Base-by-base conservation (phyloP, 2,797 vertebrate genomes). In the Pachyuromys duprasi region DNA sequence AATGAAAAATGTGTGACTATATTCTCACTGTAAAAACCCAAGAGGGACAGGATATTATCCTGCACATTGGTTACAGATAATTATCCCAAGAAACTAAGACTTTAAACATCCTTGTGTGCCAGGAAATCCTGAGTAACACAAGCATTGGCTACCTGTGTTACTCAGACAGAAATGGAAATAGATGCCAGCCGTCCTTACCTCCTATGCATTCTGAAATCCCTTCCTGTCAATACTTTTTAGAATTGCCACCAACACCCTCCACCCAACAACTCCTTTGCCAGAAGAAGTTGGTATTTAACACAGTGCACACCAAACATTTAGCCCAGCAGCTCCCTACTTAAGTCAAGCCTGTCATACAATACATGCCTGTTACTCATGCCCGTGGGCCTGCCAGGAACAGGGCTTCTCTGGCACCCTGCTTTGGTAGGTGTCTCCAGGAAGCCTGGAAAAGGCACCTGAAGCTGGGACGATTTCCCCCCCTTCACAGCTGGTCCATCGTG, bases 401-500 rank as follows among this genome's bases (percentile, higher is more conserved):
- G 53, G 72, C 84, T 92, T 42, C 39, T 60, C 31, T 78, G 91
- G 86, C n/a, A 55, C 49, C 70, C 63, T 36, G 22, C 78, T 87
- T 62, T 92, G 57, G 87, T 39, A 4, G 2, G 49, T 72, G 26
- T 95, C 91, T 79, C 81, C 53, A 78, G 87, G 57, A 62, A 90
- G 74, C 93, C 91, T 90, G 86, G 36, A 93, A 93, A 89, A 91
- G 63, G 62, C 57, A 82, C 91, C 65, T 86, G 39, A 95, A 74
- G 76, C 89, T 91, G 83, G 45, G 92, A 76, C 45, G 17, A 13
- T 67, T 84, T 31, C 53, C 39, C 53, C 39, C 9, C 2, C 53
- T 92, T 95, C 81, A 80, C 86, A 86, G 94, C 91, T 96, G 93
- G 84, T 92, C 84, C 81, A 8, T 6, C 63, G 3, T 1, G 42